These are phyloP conservation scores for Anastrepha obliqua DNA, from an alignment of 1,140 invertebrate species.

Conservation along the genomic window DNA sequence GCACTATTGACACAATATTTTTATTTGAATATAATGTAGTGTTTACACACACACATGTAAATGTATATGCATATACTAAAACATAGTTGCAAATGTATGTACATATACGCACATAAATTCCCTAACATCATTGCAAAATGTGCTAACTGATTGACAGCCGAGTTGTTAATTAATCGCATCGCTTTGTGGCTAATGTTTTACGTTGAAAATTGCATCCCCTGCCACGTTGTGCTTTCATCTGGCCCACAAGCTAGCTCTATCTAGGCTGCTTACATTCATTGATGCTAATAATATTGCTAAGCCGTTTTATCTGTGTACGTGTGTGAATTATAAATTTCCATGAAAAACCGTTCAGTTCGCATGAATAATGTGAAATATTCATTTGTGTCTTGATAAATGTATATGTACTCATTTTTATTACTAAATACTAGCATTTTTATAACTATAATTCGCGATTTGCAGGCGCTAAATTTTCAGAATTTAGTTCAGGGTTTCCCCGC, in stretches of 20 bases:
- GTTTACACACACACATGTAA: background rate
- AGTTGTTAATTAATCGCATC: slow-evolving; percentile 47
- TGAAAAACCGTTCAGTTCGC: slow-evolving; percentile 26
- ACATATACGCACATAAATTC: background rate
- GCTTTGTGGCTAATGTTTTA: slow-evolving; percentile 27
- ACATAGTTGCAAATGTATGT: background rate
- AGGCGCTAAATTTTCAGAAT: background rate
- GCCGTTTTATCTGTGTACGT: background rate
- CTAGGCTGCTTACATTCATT: background rate
- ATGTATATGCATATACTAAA: background rate
- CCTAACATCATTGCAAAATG: background rate
- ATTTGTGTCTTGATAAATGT: background rate
- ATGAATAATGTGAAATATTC: background rate
- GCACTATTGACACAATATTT: background rate
- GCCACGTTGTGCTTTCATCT: background rate
- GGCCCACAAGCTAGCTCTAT: background rate
- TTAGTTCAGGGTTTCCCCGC: background rate
- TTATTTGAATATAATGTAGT: no score
- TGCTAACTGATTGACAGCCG: slow-evolving; percentile 43
- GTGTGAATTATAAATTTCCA: slow-evolving; percentile 33
- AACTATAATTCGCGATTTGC: background rate
- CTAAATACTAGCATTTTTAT: background rate
- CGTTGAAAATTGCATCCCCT: background rate
- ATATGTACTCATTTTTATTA: background rate
- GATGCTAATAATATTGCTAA: slow-evolving; percentile 43